Evolutionary conservation across 2,113 vertebrate genomes (phyloP).

Genomic region (Phylloscopus trochilus): DNA sequence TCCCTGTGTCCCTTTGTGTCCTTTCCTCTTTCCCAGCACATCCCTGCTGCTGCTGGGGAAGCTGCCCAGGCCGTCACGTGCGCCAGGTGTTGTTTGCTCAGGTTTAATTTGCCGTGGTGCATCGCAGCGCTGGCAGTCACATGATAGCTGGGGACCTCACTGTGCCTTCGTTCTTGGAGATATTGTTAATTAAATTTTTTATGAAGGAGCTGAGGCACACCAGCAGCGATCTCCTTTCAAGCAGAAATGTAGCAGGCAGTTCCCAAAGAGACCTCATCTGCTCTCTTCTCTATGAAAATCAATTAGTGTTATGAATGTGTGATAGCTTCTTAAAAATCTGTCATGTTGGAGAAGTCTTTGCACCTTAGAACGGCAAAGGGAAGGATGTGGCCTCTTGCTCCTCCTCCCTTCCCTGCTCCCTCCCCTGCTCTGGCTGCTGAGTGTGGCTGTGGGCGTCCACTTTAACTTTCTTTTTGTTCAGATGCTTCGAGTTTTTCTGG

Average conservation of each 20-base stretch:
- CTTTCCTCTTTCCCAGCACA: not conserved
- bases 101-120: slow-evolving; percentile 56
- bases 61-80: not conserved
- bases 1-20: not conserved
- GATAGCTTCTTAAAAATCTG: slow-evolving; percentile 64
- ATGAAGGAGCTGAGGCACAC: slow-evolving; percentile 62
- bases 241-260: slow-evolving; percentile 68
- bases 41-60: not conserved
- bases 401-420: not conserved
- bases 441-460: not conserved
- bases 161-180: slow-evolving; percentile 56
- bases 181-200: slow-evolving; percentile 75
- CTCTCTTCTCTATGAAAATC: slow-evolving; percentile 71
- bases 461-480: not conserved
- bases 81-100: slow-evolving; percentile 44
- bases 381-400: slow-evolving; percentile 2
- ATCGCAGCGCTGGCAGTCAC: slow-evolving; percentile 20
- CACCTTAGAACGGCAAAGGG: slow-evolving; percentile 7
- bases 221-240: slow-evolving; percentile 66
- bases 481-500: not conserved
- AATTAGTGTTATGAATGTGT: slow-evolving; percentile 73
- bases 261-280: slow-evolving; percentile 71
- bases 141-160: slow-evolving; percentile 54
- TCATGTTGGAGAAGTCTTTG: slow-evolving; percentile 49
- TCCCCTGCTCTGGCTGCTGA: not conserved